Conservation (phyloP, 2,888 invertebrate genomes). For the Siphlonurus alternatus region DNA sequence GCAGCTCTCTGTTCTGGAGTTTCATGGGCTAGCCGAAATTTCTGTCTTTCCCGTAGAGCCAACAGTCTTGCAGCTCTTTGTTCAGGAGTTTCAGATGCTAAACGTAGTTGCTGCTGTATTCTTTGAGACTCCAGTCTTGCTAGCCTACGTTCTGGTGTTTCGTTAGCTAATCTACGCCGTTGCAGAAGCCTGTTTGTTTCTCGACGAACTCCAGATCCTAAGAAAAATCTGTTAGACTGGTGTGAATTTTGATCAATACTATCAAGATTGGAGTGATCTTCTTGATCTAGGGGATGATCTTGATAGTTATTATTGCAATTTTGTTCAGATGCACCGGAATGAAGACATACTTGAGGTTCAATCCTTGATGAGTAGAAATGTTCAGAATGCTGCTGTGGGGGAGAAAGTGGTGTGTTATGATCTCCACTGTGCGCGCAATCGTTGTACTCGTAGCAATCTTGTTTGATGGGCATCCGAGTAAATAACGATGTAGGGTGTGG, state of each 20-base stretch:
- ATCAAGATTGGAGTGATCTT: background rate
- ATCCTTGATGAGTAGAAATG: background rate
- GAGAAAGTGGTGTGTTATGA: background rate
- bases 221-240: background rate
- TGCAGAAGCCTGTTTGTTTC: background rate
- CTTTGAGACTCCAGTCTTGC: slow-evolving; percentile 1
- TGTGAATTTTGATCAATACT: background rate
- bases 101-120: background rate
- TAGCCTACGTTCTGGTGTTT: background rate
- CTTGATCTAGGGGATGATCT: background rate
- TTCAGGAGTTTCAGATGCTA: background rate
- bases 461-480: background rate
- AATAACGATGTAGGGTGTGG: background rate
- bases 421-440: background rate
- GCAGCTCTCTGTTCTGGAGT: background rate
- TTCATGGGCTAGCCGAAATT: background rate
- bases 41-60: background rate
- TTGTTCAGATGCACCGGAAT: background rate
- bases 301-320: background rate
- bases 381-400: background rate
- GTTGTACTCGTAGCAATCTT: background rate
- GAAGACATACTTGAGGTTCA: background rate
- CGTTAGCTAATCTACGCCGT: background rate
- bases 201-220: background rate
- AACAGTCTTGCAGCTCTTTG: background rate